Conservation (phyloP, 2,797 vertebrate species). For the Gymnothorax javanicus region DNA sequence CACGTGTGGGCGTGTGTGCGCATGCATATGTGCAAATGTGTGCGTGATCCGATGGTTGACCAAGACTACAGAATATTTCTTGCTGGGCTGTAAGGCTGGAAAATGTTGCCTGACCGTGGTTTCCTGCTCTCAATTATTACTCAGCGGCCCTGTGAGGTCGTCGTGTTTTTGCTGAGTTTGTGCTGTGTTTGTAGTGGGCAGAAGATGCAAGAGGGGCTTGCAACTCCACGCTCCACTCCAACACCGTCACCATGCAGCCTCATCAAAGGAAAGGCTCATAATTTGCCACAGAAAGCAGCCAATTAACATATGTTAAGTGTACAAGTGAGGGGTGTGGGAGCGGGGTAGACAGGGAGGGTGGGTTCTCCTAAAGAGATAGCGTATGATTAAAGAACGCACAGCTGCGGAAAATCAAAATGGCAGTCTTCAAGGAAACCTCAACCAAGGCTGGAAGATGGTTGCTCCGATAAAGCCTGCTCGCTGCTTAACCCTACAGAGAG, state of each 20-base stretch:
- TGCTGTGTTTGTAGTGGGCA: conserved; percentile 85
- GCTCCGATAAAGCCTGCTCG: conserved; percentile 76
- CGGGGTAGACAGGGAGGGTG: conserved; percentile 55
- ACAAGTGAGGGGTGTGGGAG: conserved; percentile 44
- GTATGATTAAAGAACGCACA: conserved; percentile 94
- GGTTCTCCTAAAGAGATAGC: conserved; percentile 86
- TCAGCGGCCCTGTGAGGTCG: conserved; percentile 82
- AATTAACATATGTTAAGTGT: conserved; percentile 96
- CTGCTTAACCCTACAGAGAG: conserved; percentile 67
- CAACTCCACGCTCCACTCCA: conserved; percentile 84
- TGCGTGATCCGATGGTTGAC: neutral
- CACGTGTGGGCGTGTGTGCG: neutral
- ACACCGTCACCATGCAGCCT: conserved; percentile 93
- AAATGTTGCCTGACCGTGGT: conserved; percentile 63
- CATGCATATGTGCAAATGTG: neutral
- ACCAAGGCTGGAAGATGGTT: conserved; percentile 69
- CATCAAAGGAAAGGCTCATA: conserved; percentile 97
- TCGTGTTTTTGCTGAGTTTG: conserved; percentile 52
- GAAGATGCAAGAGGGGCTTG: conserved; percentile 82
- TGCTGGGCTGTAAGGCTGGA: conserved; percentile 64
- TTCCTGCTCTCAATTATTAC: conserved; percentile 88
- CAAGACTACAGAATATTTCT: conserved; percentile 59
- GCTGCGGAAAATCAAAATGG: conserved; percentile 92
- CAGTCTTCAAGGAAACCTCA: conserved; percentile 87
- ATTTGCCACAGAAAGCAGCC: conserved; percentile 99